These are phyloP conservation scores for Oryzaephilus surinamensis DNA, from an alignment of 1,140 invertebrate species.

Conservation along the genomic window DNA sequence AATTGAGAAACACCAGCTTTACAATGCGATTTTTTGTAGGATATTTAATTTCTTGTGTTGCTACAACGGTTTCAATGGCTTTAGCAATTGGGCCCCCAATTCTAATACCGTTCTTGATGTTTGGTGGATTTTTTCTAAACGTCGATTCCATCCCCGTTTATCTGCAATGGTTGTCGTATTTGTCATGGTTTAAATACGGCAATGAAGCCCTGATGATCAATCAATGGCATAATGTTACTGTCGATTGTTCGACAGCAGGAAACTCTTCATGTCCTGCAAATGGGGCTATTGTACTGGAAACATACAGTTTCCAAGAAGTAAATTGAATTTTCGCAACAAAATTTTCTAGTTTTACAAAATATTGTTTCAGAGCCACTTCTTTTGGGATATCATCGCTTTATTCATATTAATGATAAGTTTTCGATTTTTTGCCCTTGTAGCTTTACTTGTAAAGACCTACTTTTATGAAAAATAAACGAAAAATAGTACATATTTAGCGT, in stretches of 20 bases:
- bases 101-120: constrained; percentile 85
- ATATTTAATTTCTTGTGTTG: constrained; percentile 80
- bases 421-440: constrained; percentile 64
- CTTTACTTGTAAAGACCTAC: constrained; percentile 51
- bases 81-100: constrained; percentile 81
- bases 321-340: too few species aligned
- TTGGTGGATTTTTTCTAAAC: constrained; percentile 94
- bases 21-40: constrained; percentile 47
- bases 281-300: constrained; percentile 67
- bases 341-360: constrained; percentile 1
- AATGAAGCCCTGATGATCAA: constrained; percentile 90
- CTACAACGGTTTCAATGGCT: constrained; percentile 71
- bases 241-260: constrained; percentile 59
- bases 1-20: too few species aligned
- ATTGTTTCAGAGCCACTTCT: constrained; percentile 37
- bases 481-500: too few species aligned
- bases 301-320: constrained; percentile 67
- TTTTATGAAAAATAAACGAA: too few species aligned
- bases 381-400: constrained; percentile 59
- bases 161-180: constrained; percentile 81
- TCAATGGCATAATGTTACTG: constrained; percentile 74
- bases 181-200: constrained; percentile 93
- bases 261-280: constrained; percentile 57
- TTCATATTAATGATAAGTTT: constrained; percentile 63
- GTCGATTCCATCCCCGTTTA: constrained; percentile 76